Conservation (phyloP, 2,888 invertebrate genomes). For the Cheilosia grossa region DNA sequence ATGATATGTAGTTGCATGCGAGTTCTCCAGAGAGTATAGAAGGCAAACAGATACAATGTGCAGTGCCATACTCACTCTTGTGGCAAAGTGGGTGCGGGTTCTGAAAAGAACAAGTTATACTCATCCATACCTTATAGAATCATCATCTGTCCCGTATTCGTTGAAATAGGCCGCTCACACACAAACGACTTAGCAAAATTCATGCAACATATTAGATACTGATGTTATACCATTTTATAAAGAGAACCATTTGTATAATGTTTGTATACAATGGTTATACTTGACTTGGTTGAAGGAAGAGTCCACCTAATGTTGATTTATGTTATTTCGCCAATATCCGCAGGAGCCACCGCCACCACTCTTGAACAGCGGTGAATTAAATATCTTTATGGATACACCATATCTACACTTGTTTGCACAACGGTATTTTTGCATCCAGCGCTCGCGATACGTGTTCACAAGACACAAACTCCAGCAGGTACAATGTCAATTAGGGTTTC, state of each 20-base stretch:
- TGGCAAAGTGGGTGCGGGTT: constrained; percentile 67
- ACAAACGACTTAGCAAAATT: constrained; percentile 46
- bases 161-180: constrained; percentile 58
- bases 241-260: too few relatives aligned
- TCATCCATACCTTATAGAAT: constrained; percentile 58
- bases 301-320: constrained; percentile 72
- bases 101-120: constrained; percentile 51
- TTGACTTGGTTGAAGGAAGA: not conserved
- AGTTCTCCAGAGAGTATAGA: not conserved
- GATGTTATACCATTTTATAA: not conserved
- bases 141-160: constrained; percentile 62
- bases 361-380: constrained; percentile 67
- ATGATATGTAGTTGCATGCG: not conserved
- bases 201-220: constrained; percentile 39
- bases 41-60: constrained; percentile 21
- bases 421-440: constrained; percentile 73
- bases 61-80: constrained; percentile 12
- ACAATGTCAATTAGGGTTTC: constrained; percentile 69
- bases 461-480: constrained; percentile 43
- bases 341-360: constrained; percentile 17
- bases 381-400: constrained; percentile 47
- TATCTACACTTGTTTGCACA: constrained; percentile 64
- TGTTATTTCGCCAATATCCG: constrained; percentile 56
- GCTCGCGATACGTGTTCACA: constrained; percentile 47
- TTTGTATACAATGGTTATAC: not conserved